Conservation (phyloP, 2,797 vertebrate species). For the Parauchenoglanis punctatus region DNA sequence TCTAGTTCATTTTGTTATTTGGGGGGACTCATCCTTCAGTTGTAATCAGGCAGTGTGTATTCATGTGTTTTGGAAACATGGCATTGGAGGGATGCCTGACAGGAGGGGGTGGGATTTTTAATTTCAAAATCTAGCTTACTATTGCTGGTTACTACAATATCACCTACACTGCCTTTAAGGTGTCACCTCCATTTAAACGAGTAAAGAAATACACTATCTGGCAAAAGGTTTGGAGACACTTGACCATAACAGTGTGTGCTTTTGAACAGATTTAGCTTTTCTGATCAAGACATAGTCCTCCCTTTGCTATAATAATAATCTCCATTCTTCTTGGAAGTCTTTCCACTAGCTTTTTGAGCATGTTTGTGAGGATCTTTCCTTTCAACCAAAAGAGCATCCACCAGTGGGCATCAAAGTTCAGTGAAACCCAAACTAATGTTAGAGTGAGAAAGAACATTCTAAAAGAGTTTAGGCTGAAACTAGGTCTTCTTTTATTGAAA, state of each 20-base stretch:
- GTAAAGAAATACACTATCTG: background rate
- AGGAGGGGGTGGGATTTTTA: too few relatives aligned
- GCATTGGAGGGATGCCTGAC: too few relatives aligned
- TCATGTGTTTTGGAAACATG: too few relatives aligned
- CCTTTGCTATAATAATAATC: background rate
- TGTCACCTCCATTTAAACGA: background rate
- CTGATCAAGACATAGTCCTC: background rate
- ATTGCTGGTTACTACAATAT: too few relatives aligned
- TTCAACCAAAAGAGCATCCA: too few relatives aligned
- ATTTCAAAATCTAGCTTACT: too few relatives aligned
- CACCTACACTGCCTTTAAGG: too few relatives aligned
- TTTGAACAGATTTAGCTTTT: background rate
- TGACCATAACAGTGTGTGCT: background rate
- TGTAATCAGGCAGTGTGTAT: too few relatives aligned
- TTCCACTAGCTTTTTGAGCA: background rate
- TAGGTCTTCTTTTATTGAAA: background rate
- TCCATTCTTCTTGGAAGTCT: background rate
- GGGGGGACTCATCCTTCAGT: too few relatives aligned
- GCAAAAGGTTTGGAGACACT: background rate
- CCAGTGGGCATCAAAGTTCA: background rate
- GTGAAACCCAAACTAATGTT: background rate
- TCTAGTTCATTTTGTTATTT: too few relatives aligned
- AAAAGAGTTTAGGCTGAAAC: background rate
- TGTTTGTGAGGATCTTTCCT: background rate
- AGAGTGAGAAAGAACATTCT: background rate